Base-by-base conservation (phyloP, 2,797 vertebrate species). In the Helicolenus hilgendorfi region DNA sequence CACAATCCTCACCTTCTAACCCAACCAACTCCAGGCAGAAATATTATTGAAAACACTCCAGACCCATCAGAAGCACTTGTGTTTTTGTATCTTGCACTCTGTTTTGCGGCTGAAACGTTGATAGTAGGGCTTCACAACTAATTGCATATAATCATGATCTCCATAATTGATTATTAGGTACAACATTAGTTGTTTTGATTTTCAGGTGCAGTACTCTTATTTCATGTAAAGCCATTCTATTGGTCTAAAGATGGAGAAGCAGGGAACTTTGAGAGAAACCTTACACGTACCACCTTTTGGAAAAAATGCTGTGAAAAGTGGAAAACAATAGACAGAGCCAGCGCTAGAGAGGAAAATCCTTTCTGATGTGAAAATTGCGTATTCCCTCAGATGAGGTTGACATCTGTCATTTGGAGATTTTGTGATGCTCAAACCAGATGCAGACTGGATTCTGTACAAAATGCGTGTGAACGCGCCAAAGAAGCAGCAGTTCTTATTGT, bases 341-440 rank as follows among this genome's bases (percentile, higher is more conserved):
- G 69, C 5, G 18, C 3, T 60, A 36, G 80, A 89, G 68, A 88
- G 79, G 89, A 92, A 94, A 94, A 83, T 83, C 79, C 72, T 55
- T 77, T 84, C 79, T 81, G 27, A 92, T 80, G 79, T 89, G 62
- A 89, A 91, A 88, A 69, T 68, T 22, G n/a, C 58, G 75, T 60
- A 33, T 80, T 41, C 35, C 29, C 65, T 71, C 70, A 15, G 31
- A 91, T 85, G 86, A 79, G 38, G 29, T 71, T 33, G 36, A 86
- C 77, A 76, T 87, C 31, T 86, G 64, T 83, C 67, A 41, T 79
- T 80, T 67, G 29, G n/a, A 76, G 60, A 69, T 73, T 72, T 22
- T 83, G 33, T 77, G 79, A 90, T 92, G 69, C 83, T 73, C 38
- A 81, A 88, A 91, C 72, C 88, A 89, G 78, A 88, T 71, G 76